phyloP scores from a whole-genome alignment of 2,888 invertebrate species.

The Tinea trinotella region DNA sequence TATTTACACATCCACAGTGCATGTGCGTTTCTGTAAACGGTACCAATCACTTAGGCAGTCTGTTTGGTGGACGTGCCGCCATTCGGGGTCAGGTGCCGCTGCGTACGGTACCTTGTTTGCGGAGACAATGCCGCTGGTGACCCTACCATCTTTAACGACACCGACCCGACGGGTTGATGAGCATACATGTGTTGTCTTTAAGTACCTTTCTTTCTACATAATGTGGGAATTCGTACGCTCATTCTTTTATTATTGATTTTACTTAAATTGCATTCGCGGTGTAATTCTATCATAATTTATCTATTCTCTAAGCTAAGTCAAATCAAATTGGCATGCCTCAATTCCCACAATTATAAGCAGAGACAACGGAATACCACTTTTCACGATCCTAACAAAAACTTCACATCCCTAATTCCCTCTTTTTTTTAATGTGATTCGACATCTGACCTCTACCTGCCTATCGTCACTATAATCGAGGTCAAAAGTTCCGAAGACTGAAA shows the following conservation, averaged over 20 bases:
- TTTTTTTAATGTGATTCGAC: no score
- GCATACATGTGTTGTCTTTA: constrained; percentile 6
- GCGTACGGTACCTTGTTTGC: constrained; percentile 65
- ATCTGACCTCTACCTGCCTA: no score
- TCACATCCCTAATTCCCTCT: no score
- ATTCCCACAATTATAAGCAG: no score
- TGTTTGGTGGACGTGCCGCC: constrained; percentile 53
- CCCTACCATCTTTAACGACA: constrained; percentile 35
- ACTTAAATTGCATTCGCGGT: background rate
- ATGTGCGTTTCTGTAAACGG: constrained; percentile 54
- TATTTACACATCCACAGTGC: constrained; percentile 27
- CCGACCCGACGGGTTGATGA: constrained; percentile 1
- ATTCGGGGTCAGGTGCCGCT: constrained; percentile 54
- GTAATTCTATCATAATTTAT: background rate
- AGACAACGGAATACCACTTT: no score
- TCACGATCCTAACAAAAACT: no score
- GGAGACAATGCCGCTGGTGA: constrained; percentile 41
- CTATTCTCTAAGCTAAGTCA: no score
- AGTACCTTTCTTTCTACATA: constrained; percentile 4
- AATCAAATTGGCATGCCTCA: no score
- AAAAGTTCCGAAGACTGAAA: no score
- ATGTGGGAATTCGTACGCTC: background rate
- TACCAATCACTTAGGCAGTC: constrained; percentile 60
- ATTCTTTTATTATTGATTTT: background rate
- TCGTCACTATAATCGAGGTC: no score